Evolutionary conservation across 2,113 vertebrate species (phyloP).

Genomic region (Podocnemis expansa): DNA sequence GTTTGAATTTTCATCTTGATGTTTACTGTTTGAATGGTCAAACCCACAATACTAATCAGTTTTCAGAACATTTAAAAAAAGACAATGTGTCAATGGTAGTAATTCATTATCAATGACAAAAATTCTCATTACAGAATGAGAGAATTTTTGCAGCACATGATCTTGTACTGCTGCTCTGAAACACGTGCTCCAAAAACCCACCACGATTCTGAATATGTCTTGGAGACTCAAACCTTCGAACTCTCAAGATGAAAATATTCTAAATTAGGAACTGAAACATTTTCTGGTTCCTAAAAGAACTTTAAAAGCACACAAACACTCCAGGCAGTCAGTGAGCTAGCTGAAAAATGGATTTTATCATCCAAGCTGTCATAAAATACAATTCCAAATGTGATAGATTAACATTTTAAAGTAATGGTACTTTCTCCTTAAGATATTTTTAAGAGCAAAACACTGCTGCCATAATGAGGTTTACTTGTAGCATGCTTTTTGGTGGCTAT

Average conservation of each 20-base stretch:
- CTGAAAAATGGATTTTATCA: conserved; percentile 12
- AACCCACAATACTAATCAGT: background rate
- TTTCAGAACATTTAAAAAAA: conserved; percentile 32
- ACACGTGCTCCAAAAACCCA: background rate
- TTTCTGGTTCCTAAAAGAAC: conserved; percentile 59
- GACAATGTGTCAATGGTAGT: conserved; percentile 7
- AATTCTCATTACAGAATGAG: conserved; percentile 40
- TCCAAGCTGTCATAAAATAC: conserved; percentile 8
- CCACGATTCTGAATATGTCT: conserved; percentile 29
- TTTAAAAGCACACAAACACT: conserved; percentile 33
- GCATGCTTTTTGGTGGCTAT: background rate
- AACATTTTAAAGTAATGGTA: conserved; percentile 43
- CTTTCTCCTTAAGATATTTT: conserved; percentile 47
- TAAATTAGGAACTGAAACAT: conserved; percentile 61
- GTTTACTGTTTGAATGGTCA: background rate
- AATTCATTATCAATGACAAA: conserved; percentile 40
- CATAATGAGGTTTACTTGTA: conserved; percentile 34
- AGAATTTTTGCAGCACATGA: background rate
- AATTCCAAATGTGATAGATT: conserved; percentile 20
- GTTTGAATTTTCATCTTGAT: background rate
- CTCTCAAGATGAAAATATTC: conserved; percentile 34
- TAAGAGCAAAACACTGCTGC: conserved; percentile 44
- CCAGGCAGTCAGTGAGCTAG: conserved; percentile 5
- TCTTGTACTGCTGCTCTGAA: background rate
- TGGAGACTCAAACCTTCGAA: conserved; percentile 46